phyloP scores from a whole-genome alignment of 1,140 invertebrate genomes.

The Polypedilum pembai region DNA sequence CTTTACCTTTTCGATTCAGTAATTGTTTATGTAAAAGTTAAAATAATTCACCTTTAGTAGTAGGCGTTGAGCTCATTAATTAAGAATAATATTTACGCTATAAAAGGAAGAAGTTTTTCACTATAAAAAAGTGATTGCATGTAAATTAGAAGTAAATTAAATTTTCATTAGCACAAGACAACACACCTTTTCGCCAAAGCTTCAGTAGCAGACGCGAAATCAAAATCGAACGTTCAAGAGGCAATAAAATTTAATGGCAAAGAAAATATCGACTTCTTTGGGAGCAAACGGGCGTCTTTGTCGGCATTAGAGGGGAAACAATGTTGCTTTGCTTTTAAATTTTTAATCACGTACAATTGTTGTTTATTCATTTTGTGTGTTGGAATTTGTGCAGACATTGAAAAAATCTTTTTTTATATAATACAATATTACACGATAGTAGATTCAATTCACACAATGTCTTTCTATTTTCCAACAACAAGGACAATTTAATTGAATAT shows the following conservation, averaged over 20 bases:
- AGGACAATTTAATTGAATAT: no score
- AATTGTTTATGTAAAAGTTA: not conserved
- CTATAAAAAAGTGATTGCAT: not conserved
- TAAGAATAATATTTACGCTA: not conserved
- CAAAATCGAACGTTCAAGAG: not conserved
- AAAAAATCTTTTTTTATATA: not conserved
- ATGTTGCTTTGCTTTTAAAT: slow-evolving; percentile 4
- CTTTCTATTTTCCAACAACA: no score
- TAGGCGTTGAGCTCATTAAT: not conserved
- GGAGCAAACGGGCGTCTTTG: not conserved
- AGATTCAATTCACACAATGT: no score
- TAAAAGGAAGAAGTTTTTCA: not conserved
- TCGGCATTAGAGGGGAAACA: not conserved
- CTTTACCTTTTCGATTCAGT: not conserved
- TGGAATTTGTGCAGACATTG: not conserved
- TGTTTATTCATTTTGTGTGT: slow-evolving; percentile 27
- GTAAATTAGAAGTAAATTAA: not conserved
- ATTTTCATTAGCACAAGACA: slow-evolving; percentile 18
- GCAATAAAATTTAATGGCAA: slow-evolving; percentile 23
- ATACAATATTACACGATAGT: no score
- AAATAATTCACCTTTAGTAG: slow-evolving; percentile 11
- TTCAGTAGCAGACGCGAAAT: not conserved
- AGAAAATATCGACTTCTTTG: not conserved
- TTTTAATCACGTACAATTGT: slow-evolving; percentile 28
- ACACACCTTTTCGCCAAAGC: not conserved